Base-by-base conservation (phyloP, 2,113 vertebrate genomes). In the Hippolais icterina region DNA sequence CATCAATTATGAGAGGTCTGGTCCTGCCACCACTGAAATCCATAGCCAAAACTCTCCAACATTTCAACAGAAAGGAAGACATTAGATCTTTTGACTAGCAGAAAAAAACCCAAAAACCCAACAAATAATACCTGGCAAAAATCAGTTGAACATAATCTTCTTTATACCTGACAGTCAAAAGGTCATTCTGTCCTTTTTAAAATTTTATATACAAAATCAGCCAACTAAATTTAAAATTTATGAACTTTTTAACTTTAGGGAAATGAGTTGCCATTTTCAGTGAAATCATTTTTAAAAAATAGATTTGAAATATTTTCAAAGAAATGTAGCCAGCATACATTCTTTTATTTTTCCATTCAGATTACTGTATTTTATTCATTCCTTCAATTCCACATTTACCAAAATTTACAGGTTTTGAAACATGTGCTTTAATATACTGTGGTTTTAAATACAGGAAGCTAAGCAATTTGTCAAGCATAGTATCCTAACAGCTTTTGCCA, bases 81-180 rank as follows among this genome's bases (percentile, higher is more conserved):
- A 24, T 19, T 5, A 87, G 11, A 21, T 28, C 42, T 28, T 83
- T 76, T 44, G 50, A 42, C 31, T 78, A 68, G 16, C 46, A 93
- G n/a, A 42, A 76, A 28, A 65, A 56, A 54, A 2, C 0, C 10
- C 13, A 6, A 53, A 79, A 29, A 0, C 7, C 17, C 42, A 49
- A 57, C 6, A 76, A 89, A 47, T 44, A 85, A 82, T n/a, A 83
- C 61, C 70, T 87, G 50, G 33, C 53, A 87, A 66, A 84, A 80
- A 85, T 83, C 63, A 91, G 33, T 74, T 82, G 46, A 91, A 87
- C 15, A 9, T 57, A 81, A 44, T 12, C 4, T 75, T 63, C 49
- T 68, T 93, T 68, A 33, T 54, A 85, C 19, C 70, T 72, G 53
- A 46, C 18, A 76, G 61, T 57, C 47, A 83, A 85, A 83, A 79